Conservation (phyloP, 2,113 vertebrate species). For the Eidolon helvum region DNA sequence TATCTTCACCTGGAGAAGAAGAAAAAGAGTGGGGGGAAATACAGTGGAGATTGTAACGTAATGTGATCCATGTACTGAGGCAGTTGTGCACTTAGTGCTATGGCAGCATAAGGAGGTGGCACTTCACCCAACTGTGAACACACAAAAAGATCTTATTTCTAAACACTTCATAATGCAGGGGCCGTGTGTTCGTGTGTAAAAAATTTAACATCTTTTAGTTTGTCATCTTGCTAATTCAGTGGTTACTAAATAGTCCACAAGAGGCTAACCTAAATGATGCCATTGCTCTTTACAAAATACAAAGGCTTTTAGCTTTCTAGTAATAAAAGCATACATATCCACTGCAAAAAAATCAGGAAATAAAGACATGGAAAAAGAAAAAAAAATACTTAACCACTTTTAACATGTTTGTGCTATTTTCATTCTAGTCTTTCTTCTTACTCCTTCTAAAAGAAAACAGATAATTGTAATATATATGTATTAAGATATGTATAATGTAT, state of each 20-base stretch:
- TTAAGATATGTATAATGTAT: not conserved
- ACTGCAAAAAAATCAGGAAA: not conserved
- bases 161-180: not conserved
- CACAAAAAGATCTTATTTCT: not conserved
- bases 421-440: not conserved
- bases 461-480: not conserved
- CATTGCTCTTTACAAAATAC: not conserved
- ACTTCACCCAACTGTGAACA: not conserved
- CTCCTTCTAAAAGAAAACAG: not conserved
- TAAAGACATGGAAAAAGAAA: not conserved
- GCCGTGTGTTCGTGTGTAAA: not conserved
- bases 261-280: not conserved
- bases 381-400: not conserved
- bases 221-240: not conserved
- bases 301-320: not conserved
- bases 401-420: not conserved
- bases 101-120: too few species aligned
- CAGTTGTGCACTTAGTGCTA: not conserved
- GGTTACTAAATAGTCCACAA: not conserved
- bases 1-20: not conserved
- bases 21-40: not conserved
- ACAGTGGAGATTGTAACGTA: not conserved
- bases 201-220: not conserved
- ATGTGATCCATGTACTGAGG: accelerated
- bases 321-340: not conserved